Conservation (phyloP, 2,888 invertebrate genomes). For the Netelia inedita region DNA sequence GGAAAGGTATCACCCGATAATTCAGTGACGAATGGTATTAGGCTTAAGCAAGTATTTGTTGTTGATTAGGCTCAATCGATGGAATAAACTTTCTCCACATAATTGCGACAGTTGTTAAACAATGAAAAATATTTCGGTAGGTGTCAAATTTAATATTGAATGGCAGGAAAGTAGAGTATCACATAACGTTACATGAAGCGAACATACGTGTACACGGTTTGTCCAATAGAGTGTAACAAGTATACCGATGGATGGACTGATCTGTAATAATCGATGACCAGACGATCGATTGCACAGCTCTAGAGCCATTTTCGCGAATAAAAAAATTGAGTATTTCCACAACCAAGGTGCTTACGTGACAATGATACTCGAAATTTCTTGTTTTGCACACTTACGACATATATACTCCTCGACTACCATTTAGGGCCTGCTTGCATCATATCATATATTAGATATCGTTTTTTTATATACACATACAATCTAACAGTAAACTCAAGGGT, state of each 20-base stretch:
- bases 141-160: not conserved
- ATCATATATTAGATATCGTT: constrained; percentile 13
- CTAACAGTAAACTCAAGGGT: constrained; percentile 6
- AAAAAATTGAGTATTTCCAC: constrained; percentile 44
- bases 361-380: constrained; percentile 21
- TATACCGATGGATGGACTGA: not conserved
- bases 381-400: constrained; percentile 15
- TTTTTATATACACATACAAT: constrained; percentile 36
- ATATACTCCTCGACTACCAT: constrained; percentile 30
- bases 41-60: no score
- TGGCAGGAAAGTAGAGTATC: not conserved
- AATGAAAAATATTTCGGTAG: not conserved
- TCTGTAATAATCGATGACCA: not conserved
- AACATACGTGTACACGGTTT: not conserved
- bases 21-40: no score
- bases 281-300: not conserved
- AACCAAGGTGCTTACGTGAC: constrained; percentile 9
- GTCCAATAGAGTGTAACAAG: not conserved
- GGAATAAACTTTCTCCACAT: not conserved
- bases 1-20: not conserved
- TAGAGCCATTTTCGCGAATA: constrained; percentile 20
- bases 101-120: not conserved
- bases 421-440: constrained; percentile 25
- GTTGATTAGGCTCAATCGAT: no score
- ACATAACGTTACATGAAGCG: not conserved